Evolutionary conservation across 37 sponge, comb jelly and placozoan genomes (phyloP).

Genomic region (Beroe ovata): DNA sequence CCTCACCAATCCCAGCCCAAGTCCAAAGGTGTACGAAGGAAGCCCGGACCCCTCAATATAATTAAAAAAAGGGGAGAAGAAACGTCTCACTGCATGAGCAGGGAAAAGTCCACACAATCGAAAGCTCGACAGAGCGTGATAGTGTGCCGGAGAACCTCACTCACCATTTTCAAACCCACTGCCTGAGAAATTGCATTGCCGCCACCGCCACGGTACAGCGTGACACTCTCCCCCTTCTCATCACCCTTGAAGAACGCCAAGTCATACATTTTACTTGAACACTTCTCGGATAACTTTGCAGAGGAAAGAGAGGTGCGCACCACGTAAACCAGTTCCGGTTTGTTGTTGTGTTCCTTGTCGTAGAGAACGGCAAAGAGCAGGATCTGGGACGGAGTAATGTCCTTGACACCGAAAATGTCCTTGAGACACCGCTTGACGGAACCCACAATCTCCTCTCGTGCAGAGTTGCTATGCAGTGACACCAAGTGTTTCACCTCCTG

Average conservation of each 20-base stretch:
- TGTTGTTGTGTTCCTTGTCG: slow-evolving; percentile 56
- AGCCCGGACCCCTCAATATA: no score
- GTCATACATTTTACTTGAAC: not conserved
- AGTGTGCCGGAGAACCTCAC: not conserved
- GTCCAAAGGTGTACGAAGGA: no score
- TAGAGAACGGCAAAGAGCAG: not conserved
- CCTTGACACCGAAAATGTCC: slow-evolving; percentile 3
- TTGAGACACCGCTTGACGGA: not conserved
- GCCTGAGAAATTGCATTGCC: not conserved
- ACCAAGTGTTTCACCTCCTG: not conserved
- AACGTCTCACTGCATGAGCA: not conserved
- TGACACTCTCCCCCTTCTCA: not conserved
- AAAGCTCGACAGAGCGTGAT: not conserved
- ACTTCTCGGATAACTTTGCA: not conserved
- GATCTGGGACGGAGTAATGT: not conserved
- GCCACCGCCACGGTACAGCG: not conserved
- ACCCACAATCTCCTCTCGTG: slow-evolving; percentile 8
- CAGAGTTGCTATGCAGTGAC: not conserved
- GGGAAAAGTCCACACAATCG: not conserved
- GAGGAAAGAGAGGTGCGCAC: not conserved
- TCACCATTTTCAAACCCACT: not conserved
- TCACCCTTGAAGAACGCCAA: not conserved
- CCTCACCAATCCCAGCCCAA: no score
- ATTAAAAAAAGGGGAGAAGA: no score
- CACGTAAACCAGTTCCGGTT: slow-evolving; percentile 38